Conservation (phyloP, 2,113 vertebrate species). For the Erpornis zantholeuca region DNA sequence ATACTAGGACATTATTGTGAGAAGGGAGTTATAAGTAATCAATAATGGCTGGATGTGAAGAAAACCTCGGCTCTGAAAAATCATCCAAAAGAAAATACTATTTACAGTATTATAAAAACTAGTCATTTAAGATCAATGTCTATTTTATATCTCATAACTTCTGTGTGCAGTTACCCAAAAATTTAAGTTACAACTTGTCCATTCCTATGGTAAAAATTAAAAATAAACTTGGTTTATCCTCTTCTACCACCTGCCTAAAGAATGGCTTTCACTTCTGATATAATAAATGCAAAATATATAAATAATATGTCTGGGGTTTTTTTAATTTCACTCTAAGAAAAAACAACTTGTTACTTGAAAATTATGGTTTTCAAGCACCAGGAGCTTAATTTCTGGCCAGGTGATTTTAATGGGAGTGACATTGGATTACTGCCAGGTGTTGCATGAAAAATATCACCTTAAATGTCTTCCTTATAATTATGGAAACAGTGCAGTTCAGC, state of each 20-base stretch:
- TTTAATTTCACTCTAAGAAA: not conserved
- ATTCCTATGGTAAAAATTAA: not conserved
- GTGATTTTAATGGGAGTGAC: not conserved
- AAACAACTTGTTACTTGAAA: not conserved
- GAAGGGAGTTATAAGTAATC: not conserved
- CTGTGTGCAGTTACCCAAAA: not conserved
- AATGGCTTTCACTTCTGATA: not conserved
- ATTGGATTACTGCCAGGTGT: not conserved
- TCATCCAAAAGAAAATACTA: not conserved
- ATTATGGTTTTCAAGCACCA: not conserved
- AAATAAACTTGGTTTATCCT: not conserved
- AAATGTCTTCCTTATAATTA: constrained; percentile 19
- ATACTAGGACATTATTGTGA: not conserved
- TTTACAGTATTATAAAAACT: not conserved
- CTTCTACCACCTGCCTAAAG: not conserved
- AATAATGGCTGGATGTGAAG: not conserved
- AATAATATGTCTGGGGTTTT: fast-evolving
- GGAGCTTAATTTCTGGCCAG: not conserved
- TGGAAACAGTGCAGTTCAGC: constrained; percentile 12
- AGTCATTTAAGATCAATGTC: not conserved
- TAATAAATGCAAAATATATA: not conserved
- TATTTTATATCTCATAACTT: not conserved
- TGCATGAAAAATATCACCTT: not conserved
- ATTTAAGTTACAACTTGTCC: not conserved
- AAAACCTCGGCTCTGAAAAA: not conserved